Base-by-base conservation (phyloP, 2,888 invertebrate genomes). In the Machimus atricapillus region DNA sequence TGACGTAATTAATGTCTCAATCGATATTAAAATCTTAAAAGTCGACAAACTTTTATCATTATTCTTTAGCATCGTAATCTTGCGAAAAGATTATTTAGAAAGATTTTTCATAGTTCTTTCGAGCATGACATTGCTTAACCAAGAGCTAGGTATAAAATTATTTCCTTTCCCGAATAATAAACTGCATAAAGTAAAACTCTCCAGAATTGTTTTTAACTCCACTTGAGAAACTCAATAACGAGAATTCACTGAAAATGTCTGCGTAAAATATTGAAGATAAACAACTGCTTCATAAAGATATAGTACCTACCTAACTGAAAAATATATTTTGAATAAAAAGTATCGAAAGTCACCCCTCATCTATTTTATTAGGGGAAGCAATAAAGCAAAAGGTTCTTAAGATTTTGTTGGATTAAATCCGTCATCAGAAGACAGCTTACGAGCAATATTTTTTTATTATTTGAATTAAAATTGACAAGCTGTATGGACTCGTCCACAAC, bases 401-500 rank as follows among this genome's bases (percentile, higher is more conserved):
- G 66, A 23, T 27, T 76, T 34, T 46, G 12, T 37, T 40, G n/a
- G 76, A 37, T 37, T 76, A 14, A 76, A 76, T 76, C 76, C 76
- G 76, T 76, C 76, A 76, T 76, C 76, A 76, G 19, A 34, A 34
- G 52, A 31, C 52, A 81, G 52, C 81, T 81, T 56, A 81, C 43
- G 78, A 37, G 37, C 43, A 78, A 78, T 78, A 81, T 81, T 52
- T 81, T 81, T 81, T 81, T 81, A 56, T 81, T 81, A 81, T 81
- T 81, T 52, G 56, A 56, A 81, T 81, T 81, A 52, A 81, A 81
- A 81, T 81, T 81, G 76, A 76, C 76, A 76, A 37, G 76, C 66
- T 66, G 23, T 23, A 66, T 66, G 66, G 66, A 66, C 66, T 27
- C 66, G 40, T 37, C 76, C 76, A 37, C n/a, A 40, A 76, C 12